A percentile compares a stretch with the other conserved stretches of the same genome.
These are phyloP conservation scores for Drosophila parabipectinata DNA, from an alignment of 1,140 invertebrate genomes.

Conservation along the genomic window DNA sequence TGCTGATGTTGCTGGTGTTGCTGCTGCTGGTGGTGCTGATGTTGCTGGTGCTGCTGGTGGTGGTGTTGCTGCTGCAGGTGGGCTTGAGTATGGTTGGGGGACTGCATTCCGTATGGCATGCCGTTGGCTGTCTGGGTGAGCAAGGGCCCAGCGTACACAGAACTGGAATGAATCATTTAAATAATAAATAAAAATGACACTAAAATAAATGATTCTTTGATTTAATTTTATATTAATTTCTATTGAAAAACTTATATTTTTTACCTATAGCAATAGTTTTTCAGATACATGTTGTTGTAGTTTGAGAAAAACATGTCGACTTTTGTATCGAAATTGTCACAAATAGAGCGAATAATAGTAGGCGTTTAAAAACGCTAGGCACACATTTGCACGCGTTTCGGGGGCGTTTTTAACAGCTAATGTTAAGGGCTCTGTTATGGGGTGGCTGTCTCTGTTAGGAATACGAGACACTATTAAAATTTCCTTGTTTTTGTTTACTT, in stretches of 20 bases:
- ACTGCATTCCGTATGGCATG: slow-evolving; percentile 75
- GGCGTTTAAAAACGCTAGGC: slow-evolving; percentile 44
- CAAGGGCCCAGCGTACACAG: slow-evolving; percentile 72
- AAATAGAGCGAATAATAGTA: neutral
- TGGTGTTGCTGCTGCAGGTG: slow-evolving; percentile 57
- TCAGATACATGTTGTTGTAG: slow-evolving; percentile 82
- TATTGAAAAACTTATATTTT: neutral
- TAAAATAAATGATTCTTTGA: neutral
- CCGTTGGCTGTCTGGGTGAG: slow-evolving; percentile 70
- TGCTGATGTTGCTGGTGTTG: slow-evolving; percentile 40
- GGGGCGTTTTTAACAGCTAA: slow-evolving; percentile 27
- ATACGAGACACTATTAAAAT: slow-evolving; percentile 61
- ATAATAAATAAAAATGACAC: neutral
- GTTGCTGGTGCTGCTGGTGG: slow-evolving; percentile 59
- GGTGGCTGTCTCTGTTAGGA: slow-evolving; percentile 35
- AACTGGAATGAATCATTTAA: slow-evolving; percentile 45
- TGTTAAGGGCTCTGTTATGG: too few species aligned
- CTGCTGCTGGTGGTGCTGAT: slow-evolving; percentile 44
- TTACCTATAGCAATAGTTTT: slow-evolving; percentile 83
- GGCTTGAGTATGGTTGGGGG: slow-evolving; percentile 65
- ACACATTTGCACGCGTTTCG: slow-evolving; percentile 28
- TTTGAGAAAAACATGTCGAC: slow-evolving; percentile 76
- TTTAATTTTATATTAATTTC: neutral
- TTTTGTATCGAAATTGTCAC: neutral
- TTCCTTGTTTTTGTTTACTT: slow-evolving; percentile 60